Evolutionary conservation across 2,797 vertebrate species (phyloP).

Genomic region (Lepidocolaptes lacrymiger): DNA sequence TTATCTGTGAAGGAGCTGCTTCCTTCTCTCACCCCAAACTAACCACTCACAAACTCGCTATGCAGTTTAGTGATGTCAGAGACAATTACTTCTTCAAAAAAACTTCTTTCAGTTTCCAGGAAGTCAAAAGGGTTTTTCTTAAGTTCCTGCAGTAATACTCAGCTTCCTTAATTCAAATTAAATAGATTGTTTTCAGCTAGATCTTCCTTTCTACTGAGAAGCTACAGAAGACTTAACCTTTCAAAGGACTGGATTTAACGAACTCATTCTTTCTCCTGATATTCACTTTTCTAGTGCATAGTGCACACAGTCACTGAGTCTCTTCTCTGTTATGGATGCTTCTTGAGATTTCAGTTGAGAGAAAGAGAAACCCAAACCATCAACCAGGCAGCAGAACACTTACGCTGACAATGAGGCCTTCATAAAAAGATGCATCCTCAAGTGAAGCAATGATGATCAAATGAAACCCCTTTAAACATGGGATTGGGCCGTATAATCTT

Average conservation of each 20-base stretch:
- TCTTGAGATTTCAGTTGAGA: not conserved
- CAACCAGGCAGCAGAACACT: not conserved
- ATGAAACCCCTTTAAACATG: not conserved
- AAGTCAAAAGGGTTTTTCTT: constrained; percentile 74
- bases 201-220: constrained; percentile 1
- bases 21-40: constrained; percentile 83
- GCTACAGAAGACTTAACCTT: not conserved
- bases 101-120: constrained; percentile 74
- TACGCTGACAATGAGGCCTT: not conserved
- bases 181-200: not conserved
- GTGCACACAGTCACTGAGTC: not conserved
- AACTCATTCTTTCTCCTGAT: not conserved
- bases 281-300: not conserved
- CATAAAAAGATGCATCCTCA: not conserved
- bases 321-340: not conserved
- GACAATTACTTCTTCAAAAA: constrained; percentile 80
- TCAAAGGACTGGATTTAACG: not conserved
- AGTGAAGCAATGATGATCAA: not conserved
- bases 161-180: constrained; percentile 74
- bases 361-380: not conserved
- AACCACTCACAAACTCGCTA: constrained; percentile 76
- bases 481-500: not conserved
- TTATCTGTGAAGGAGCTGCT: constrained; percentile 81
- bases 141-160: constrained; percentile 47
- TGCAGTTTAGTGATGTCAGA: constrained; percentile 83